Conservation (phyloP, 2,888 invertebrate genomes). For the Drosophila neutralis region DNA sequence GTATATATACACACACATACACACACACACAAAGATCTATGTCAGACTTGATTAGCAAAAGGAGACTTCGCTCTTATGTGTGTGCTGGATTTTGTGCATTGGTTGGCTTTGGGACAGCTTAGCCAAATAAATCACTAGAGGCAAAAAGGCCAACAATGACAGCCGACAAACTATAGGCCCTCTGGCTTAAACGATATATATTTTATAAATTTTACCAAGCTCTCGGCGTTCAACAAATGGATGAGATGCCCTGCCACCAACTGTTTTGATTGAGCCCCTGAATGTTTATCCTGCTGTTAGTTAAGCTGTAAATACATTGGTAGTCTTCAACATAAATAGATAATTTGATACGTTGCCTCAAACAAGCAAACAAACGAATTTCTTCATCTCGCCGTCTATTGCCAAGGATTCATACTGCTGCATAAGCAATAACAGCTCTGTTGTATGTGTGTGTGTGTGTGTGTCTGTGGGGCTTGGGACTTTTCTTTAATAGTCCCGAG, state of each 20-base stretch:
- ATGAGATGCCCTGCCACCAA: conserved; percentile 44
- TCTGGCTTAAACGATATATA: conserved; percentile 43
- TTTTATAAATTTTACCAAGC: conserved; percentile 51
- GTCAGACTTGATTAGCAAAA: conserved; percentile 45
- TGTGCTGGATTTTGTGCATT: conserved; percentile 64
- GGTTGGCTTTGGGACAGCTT: conserved; percentile 73
- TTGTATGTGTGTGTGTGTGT: conserved; percentile 12
- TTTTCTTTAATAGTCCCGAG: conserved; percentile 55
- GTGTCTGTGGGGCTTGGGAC: conserved; percentile 37
- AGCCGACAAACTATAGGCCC: conserved; percentile 44
- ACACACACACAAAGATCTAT: not conserved
- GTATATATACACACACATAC: not conserved
- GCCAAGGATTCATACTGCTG: conserved; percentile 49
- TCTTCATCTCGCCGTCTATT: conserved; percentile 8
- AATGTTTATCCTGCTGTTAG: conserved; percentile 75
- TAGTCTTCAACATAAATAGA: conserved; percentile 60
- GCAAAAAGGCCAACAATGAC: conserved; percentile 48
- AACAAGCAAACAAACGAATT: conserved; percentile 37
- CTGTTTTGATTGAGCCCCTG: conserved; percentile 66
- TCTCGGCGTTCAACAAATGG: conserved; percentile 61
- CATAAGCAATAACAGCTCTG: conserved; percentile 57
- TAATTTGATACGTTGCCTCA: conserved; percentile 67
- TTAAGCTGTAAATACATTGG: conserved; percentile 71
- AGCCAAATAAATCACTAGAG: conserved; percentile 71
- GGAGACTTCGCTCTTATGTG: conserved; percentile 56